Evolutionary conservation across 2,113 vertebrate species (phyloP).

Genomic region (Tupaia tana): DNA sequence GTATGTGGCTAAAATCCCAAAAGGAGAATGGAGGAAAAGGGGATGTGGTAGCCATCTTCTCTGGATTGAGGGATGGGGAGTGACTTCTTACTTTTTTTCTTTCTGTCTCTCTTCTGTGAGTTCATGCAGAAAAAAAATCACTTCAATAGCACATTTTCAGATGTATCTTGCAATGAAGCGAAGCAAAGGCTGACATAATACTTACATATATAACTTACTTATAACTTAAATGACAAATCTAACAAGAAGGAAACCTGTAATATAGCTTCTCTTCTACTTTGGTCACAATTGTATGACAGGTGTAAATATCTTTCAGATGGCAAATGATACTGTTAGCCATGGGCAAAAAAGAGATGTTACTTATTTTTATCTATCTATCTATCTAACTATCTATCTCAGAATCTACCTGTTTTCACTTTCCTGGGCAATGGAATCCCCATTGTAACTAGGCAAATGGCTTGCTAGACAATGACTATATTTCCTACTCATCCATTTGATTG

Average conservation of each 20-base stretch:
- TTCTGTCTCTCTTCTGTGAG: too few relatives aligned
- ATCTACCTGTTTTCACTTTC: background rate
- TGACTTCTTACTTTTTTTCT: too few relatives aligned
- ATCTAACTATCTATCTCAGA: background rate
- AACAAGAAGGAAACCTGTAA: background rate
- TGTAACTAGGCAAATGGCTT: background rate
- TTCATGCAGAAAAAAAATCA: background rate
- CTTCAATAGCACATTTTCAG: background rate
- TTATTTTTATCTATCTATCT: too few relatives aligned
- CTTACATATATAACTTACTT: too few relatives aligned
- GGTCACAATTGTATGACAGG: background rate
- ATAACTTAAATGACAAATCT: background rate
- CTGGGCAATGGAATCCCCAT: background rate
- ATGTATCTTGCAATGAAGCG: background rate
- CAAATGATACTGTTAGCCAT: background rate
- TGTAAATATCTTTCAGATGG: background rate
- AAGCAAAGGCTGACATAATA: background rate
- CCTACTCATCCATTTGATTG: background rate
- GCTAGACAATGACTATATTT: background rate
- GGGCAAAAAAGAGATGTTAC: conserved; percentile 40
- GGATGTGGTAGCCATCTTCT: too few relatives aligned
- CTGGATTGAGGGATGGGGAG: too few relatives aligned
- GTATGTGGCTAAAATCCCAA: too few relatives aligned
- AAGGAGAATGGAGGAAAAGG: too few relatives aligned
- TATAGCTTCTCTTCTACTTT: background rate